Base-by-base conservation (phyloP, 2,888 invertebrate species). In the Euplexia lucipara region DNA sequence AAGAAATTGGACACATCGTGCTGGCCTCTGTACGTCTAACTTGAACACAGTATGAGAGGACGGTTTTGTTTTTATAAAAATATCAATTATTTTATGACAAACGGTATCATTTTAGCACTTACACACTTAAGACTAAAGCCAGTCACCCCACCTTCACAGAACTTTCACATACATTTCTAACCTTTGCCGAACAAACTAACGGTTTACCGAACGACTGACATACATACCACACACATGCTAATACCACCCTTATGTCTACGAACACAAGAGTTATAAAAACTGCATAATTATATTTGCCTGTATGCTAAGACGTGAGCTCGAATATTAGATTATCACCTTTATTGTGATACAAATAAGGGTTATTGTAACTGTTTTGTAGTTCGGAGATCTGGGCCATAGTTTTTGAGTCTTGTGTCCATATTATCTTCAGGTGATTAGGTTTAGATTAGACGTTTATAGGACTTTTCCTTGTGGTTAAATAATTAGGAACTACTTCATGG, bases 91-190 rank as follows among this genome's bases (percentile, higher is more conserved):
- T 49, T 59, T 26, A 53, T 18, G 35, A 14, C 41, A 42, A 12
- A 42, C 44, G 35, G 41, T 62, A 48, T 41, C 20, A 58, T 53
- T 54, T 75, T 72, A 20, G 47, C 64, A 66, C 56, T 41, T 72
- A n/a, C 44, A 32, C 39, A 63, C 58, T 52, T 48, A 66, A 66
- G 52, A 57, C 59, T 62, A 67, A 65, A 63, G 76, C 58, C 63
- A 54, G 56, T 53, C 39, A 34, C 49, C 48, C 64, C 72, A 37
- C 79, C 72, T 70, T 65, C 68, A 49, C 34, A 49, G n/a, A 65
- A 82, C 81, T 83, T 82, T 82, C 82, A 76, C 78, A 82, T 60
- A 68, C 42, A 58, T 53, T 49, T 52, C 70, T 73, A 70, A 75
- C 77, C 61, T 79, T 71, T 71, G 41, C 70, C 70, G 70, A 78